These are phyloP conservation scores for Nothocercus julius DNA, from an alignment of 2,113 vertebrate genomes.

Conservation along the genomic window DNA sequence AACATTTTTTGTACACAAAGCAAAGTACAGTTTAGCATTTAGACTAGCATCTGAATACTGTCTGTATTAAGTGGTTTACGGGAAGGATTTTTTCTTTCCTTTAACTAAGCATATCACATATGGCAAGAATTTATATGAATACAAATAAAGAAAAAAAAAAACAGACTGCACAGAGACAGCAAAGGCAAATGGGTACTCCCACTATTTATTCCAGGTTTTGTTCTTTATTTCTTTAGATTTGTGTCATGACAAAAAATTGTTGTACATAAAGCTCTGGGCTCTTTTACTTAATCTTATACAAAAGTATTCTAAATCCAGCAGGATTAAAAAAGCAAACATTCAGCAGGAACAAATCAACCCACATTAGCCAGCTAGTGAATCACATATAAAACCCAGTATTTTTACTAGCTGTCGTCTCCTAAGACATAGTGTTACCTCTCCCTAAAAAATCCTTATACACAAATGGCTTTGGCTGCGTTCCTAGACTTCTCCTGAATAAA, in stretches of 20 bases:
- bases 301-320: neutral
- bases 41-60: neutral
- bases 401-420: neutral
- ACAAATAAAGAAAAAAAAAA: neutral
- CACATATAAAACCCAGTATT: neutral
- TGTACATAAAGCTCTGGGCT: neutral
- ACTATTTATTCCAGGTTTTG: neutral
- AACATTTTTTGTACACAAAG: neutral
- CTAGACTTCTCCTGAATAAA: neutral
- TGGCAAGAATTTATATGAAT: neutral
- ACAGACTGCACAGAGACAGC: neutral
- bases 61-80: neutral
- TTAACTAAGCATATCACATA: neutral
- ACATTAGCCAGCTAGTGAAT: neutral
- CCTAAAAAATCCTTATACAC: neutral
- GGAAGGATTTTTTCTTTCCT: neutral
- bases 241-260: fast-evolving
- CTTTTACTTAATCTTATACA: neutral
- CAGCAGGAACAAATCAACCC: neutral
- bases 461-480: neutral
- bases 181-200: neutral
- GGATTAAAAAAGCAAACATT: neutral
- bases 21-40: neutral
- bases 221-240: slow-evolving; percentile 18
- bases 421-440: neutral